Conservation (phyloP, 2,888 invertebrate species). For the Lampropteryx suffumata region DNA sequence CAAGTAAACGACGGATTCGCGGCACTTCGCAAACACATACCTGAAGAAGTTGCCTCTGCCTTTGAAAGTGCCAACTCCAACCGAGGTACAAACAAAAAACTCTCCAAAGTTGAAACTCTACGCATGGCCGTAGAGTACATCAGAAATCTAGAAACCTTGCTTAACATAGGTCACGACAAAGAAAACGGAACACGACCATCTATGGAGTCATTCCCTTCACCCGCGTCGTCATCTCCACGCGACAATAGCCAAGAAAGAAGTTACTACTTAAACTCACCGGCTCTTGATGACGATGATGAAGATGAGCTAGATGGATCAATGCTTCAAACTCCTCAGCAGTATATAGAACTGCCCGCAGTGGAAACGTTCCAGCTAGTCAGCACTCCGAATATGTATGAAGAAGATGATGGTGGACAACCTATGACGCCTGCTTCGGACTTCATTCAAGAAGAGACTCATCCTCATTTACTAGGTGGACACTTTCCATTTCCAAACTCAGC, state of each 20-base stretch:
- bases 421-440: conserved; percentile 78
- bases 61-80: conserved; percentile 86
- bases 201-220: conserved; percentile 77
- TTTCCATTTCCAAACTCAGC: conserved; percentile 77
- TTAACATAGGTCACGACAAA: conserved; percentile 86
- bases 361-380: conserved; percentile 86
- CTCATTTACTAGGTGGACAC: conserved; percentile 74
- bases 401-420: conserved; percentile 84
- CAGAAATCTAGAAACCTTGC: conserved; percentile 88
- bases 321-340: conserved; percentile 78
- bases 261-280: conserved; percentile 71
- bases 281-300: conserved; percentile 74
- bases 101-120: conserved; percentile 94
- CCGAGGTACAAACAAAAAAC: conserved; percentile 87
- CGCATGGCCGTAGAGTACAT: conserved; percentile 96
- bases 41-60: conserved; percentile 89
- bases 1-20: conserved; percentile 96
- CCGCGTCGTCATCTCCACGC: conserved; percentile 76
- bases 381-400: conserved; percentile 81
- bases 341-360: conserved; percentile 82
- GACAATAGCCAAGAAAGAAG: conserved; percentile 70
- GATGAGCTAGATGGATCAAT: conserved; percentile 73
- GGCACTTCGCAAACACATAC: conserved; percentile 93
- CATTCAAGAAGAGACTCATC: conserved; percentile 76
- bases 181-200: conserved; percentile 67